A percentile compares a stretch with the other conserved stretches of the same genome.
phyloP scores from a whole-genome alignment of 2,797 vertebrate species.

The Thaleichthys pacificus region DNA sequence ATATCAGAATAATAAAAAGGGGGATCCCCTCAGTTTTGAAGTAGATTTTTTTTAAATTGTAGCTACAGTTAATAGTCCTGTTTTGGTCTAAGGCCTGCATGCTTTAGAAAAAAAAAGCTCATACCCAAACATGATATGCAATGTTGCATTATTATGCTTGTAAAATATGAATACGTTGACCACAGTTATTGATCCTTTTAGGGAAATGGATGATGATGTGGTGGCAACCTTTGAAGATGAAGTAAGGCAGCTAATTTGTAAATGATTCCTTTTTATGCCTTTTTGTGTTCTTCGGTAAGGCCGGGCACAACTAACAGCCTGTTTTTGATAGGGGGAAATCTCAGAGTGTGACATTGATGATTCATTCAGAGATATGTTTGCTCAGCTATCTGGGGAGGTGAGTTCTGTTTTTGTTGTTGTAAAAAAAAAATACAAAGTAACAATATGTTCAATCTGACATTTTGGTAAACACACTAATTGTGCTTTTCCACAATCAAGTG shows the following conservation, averaged over 20 bases:
- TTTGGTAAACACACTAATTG: no score
- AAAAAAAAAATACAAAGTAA: neutral
- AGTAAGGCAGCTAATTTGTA: slow-evolving; percentile 62
- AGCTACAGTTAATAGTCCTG: no score
- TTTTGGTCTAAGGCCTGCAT: neutral
- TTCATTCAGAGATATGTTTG: slow-evolving; percentile 82
- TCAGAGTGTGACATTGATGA: slow-evolving; percentile 79
- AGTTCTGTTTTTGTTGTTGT: slow-evolving; percentile 7
- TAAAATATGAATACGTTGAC: neutral
- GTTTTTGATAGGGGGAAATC: slow-evolving; percentile 72
- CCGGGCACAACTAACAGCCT: neutral
- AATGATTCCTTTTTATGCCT: no score
- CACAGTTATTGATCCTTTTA: slow-evolving; percentile 48
- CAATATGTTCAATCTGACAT: no score
- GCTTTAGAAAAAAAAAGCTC: neutral
- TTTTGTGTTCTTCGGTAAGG: neutral
- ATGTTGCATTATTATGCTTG: no score
- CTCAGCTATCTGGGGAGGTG: slow-evolving; percentile 84
- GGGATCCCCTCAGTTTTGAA: no score
- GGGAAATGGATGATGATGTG: slow-evolving; percentile 84
- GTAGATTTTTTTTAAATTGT: no score
- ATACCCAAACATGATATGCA: neutral
- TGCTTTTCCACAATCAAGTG: no score
- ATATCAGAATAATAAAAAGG: no score
- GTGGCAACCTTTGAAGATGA: slow-evolving; percentile 74